A percentile compares a stretch with the other conserved stretches of the same genome.
Evolutionary conservation across 2,888 invertebrate genomes (phyloP).

Genomic region (Caenorhabditis sinica): DNA sequence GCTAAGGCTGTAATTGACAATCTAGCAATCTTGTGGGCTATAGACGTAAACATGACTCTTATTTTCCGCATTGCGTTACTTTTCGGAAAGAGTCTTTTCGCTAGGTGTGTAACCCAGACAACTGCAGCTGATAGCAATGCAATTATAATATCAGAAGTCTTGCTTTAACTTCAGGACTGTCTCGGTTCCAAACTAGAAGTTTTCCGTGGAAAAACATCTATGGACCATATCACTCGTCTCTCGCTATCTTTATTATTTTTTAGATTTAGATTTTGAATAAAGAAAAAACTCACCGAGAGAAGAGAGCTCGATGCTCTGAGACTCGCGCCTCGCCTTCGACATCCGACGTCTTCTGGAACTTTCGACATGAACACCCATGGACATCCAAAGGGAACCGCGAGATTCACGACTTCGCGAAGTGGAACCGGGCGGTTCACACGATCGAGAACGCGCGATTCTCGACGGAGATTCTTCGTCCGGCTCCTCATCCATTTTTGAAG

Average conservation of each 20-base stretch:
- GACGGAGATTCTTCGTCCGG: conserved; percentile 47
- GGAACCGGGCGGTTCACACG: conserved; percentile 55
- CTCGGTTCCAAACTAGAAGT: no score
- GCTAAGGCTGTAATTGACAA: conserved; percentile 44
- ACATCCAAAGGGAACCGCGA: conserved; percentile 68
- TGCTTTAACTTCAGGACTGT: not conserved
- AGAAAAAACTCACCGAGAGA: conserved; percentile 67
- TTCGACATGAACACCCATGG: conserved; percentile 64
- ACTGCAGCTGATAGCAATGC: not conserved
- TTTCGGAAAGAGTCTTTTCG: not conserved
- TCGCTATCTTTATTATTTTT: no score
- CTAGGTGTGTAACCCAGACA: not conserved
- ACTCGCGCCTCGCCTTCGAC: conserved; percentile 70
- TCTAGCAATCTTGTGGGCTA: not conserved
- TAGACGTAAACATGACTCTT: conserved; percentile 1
- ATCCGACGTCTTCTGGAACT: conserved; percentile 73
- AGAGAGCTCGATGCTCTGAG: conserved; percentile 72
- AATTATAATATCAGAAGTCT: not conserved
- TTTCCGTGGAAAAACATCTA: no score
- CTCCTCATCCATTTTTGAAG: conserved; percentile 42
- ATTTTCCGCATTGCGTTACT: not conserved
- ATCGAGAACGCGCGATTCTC: conserved; percentile 48
- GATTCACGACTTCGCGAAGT: conserved; percentile 58
- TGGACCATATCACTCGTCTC: not conserved
- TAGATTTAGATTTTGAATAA: not conserved